Evolutionary conservation across 2,888 invertebrate genomes (phyloP), one percentile per base, ranked within the genome.

Genomic region (Pseudolycoriella hygida): DNA sequence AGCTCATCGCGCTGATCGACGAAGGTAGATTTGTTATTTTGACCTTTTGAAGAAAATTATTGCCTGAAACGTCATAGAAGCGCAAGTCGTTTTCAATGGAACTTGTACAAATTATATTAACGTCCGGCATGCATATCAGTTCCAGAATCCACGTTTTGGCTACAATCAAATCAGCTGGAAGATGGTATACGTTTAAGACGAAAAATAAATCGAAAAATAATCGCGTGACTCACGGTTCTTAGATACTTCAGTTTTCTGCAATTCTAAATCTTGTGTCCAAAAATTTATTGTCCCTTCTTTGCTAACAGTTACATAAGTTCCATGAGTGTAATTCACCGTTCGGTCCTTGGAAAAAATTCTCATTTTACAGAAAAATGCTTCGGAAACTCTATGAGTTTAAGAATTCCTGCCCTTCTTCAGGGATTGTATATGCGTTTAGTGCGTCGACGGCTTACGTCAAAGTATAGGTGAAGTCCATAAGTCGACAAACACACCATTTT

Each of bases 1-100:
- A 64, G n/a, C 56, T 50, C 58, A 62, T 59, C 41, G 56, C 53
- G 45, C 55, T 57, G 6, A 63, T 59, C 0, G 62, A 58, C 50
- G 49, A 57, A 0, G 63, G 63, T 42, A 64, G 69, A 48, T 77
- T 78, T 1, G 74, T 72, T 50, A 88, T 76, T 51, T 78, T 69
- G 46, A 83, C 71, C 53, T 81, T 71, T 39, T 83, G 66, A 37
- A 76, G 75, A 60, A 85, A 85, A 46, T 78, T 80, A 47, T 74
- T 74, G 5, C 78, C 81, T 17, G 76, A 76, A 40, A 77, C 77
- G 59, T 87, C 86, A 57, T 87, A 88, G 62, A 88, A 84, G 51
- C 80, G 72, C 40, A 88, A 63, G 57, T 85, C 85, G 14, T 81
- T 67, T 61, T 85, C 82, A 0, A 82, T 77, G 14, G 86, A 81